Base-by-base conservation (phyloP, 2,797 vertebrate genomes). In the Xiphophorus birchmanni region DNA sequence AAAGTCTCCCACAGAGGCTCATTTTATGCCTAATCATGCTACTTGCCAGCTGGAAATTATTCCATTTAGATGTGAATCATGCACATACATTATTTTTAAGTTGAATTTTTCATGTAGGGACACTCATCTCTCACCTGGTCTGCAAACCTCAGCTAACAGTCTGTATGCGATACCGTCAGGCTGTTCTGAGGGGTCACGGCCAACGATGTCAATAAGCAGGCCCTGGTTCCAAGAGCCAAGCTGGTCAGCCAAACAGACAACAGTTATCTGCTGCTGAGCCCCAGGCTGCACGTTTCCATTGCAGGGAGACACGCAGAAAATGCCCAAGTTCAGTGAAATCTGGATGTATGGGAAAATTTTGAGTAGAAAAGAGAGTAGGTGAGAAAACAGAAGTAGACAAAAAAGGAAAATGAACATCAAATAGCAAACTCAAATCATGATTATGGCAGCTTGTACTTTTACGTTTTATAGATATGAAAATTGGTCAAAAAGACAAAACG, bases 241-340 rank as follows among this genome's bases (percentile, higher is more conserved):
- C 4, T 96, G 91, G n/a, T 97, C 96, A n/a, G 96, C 96, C 0
- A 79, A 11, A 76, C 97, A 99, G 5, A 98, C 96, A 78, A 99
- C 96, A 0, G 74, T 97, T 84, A 99, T 92, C 69, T 86, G 21
- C 87, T 97, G 97, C 47, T 95, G 93, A 44, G 86, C 91, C 2
- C 95, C 96, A 0, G 97, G 88, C 32, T 81, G 26, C 29, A 99
- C 17, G 42, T 58, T 80, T 23, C 97, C 97, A 2, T 87, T 90
- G 3, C 94, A 96, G 0, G 98, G 98, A 84, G 84, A 95, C 76
- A 99, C 88, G 0, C 93, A 95, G 92, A 99, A 99, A 92, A 97
- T 92, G 35, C 97, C 97, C 0, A 94, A 10, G 1, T 84, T 92
- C 88, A 97, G 84, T 12, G 90, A 92, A 73, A 86, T 91, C 98